Evolutionary conservation across 2,797 vertebrate species (phyloP).

Genomic region (Sphaeramia orbicularis): DNA sequence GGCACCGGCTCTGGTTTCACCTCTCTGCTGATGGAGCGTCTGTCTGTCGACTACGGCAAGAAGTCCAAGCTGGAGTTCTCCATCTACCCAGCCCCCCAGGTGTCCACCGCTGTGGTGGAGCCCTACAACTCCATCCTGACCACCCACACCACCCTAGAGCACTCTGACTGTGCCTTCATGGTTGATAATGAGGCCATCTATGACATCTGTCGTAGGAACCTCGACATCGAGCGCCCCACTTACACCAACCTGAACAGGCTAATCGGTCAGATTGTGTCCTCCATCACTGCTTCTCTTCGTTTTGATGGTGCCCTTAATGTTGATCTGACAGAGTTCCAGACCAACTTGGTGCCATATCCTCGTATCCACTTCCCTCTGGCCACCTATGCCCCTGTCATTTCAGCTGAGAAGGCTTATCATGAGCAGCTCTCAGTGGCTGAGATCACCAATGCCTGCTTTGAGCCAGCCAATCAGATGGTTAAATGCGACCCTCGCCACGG

Average conservation of each 20-base stretch:
- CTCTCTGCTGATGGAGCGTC: slow-evolving; percentile 88
- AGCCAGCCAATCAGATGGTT: slow-evolving; percentile 86
- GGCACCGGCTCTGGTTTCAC: slow-evolving; percentile 90
- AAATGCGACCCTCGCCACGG: slow-evolving; percentile 77
- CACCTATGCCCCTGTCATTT: too few relatives aligned
- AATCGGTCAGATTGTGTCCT: slow-evolving; percentile 86
- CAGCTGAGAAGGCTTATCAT: too few relatives aligned
- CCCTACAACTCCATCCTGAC: too few relatives aligned
- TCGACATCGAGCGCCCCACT: slow-evolving; percentile 87
- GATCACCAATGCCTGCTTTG: slow-evolving; percentile 82
- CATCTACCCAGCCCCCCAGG: too few relatives aligned
- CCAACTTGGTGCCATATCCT: too few relatives aligned
- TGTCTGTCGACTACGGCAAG: slow-evolving; percentile 91
- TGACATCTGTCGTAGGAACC: slow-evolving; percentile 87
- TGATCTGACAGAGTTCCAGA: slow-evolving; percentile 73
- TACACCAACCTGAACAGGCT: slow-evolving; percentile 88
- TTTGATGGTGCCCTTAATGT: slow-evolving; percentile 86
- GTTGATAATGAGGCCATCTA: slow-evolving; percentile 89
- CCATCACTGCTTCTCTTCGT: slow-evolving; percentile 86
- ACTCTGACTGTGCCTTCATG: too few relatives aligned
- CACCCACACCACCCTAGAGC: too few relatives aligned
- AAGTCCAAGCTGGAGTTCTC: too few relatives aligned
- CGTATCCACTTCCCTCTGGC: too few relatives aligned
- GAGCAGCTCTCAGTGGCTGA: slow-evolving; percentile 78
- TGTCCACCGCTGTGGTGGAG: too few relatives aligned